Percentiles rank a stretch among this genome's conserved stretches.
Evolutionary conservation across 2,797 vertebrate species (phyloP).

Genomic region (Urophycis tenuis): DNA sequence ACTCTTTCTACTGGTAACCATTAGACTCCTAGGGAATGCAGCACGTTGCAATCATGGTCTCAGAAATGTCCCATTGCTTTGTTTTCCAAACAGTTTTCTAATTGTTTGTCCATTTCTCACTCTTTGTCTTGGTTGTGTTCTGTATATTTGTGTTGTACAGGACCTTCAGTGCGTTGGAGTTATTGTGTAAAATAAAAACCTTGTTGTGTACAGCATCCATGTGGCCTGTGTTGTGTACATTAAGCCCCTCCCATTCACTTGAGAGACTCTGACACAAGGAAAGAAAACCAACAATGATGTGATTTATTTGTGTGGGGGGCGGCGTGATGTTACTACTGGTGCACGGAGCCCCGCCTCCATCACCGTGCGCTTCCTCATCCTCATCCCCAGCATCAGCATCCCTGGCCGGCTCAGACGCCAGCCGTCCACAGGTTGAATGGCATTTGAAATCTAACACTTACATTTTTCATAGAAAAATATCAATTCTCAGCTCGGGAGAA

Average conservation of each 20-base stretch:
- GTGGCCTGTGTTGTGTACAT: slow-evolving; percentile 24
- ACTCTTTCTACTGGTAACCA: neutral
- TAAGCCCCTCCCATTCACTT: neutral
- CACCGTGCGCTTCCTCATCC: too few relatives aligned
- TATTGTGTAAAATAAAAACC: slow-evolving; percentile 72
- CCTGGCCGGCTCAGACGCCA: slow-evolving; percentile 81
- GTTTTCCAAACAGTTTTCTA: slow-evolving; percentile 53
- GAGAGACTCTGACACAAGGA: slow-evolving; percentile 32
- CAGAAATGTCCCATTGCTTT: neutral
- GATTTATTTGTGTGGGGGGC: slow-evolving; percentile 64
- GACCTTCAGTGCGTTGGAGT: slow-evolving; percentile 58
- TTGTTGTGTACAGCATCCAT: slow-evolving; percentile 47
- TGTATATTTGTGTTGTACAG: slow-evolving; percentile 60
- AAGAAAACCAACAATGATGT: slow-evolving; percentile 55
- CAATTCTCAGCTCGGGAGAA: slow-evolving; percentile 53
- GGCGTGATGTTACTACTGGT: slow-evolving; percentile 58
- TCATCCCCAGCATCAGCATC: slow-evolving; percentile 57
- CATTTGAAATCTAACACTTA: slow-evolving; percentile 30
- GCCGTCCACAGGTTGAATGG: slow-evolving; percentile 43
- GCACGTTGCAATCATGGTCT: neutral
- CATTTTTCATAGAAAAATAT: slow-evolving; percentile 75
- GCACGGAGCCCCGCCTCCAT: slow-evolving; percentile 57
- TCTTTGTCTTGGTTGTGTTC: slow-evolving; percentile 61
- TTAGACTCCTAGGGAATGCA: neutral
- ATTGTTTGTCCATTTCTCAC: slow-evolving; percentile 53